phyloP scores from a whole-genome alignment of 2,113 vertebrate genomes.

The Arizona elegans region DNA sequence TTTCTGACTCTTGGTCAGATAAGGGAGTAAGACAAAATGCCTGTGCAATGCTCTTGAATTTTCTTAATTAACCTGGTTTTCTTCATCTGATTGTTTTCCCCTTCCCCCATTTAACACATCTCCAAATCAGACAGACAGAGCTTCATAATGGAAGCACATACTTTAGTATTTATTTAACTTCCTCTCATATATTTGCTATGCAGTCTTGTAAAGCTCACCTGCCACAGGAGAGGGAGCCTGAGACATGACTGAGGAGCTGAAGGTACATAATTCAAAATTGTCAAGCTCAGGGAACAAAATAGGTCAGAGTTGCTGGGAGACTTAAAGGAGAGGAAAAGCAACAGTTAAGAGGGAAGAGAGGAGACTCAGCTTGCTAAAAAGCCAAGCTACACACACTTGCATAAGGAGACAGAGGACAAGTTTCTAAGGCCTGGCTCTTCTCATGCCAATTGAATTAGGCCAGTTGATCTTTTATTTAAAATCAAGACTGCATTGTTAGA shows the following conservation, averaged over 20 bases:
- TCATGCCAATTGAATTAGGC: conserved; percentile 50
- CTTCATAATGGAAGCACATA: conserved; percentile 44
- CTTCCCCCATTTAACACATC: conserved; percentile 32
- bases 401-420: conserved; percentile 45
- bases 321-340: conserved; percentile 55
- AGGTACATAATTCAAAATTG: conserved; percentile 41
- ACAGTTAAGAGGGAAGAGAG: conserved; percentile 43
- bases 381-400: conserved; percentile 55
- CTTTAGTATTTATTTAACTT: conserved; percentile 54
- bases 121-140: conserved; percentile 46
- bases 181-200: conserved; percentile 42
- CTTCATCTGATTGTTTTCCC: conserved; percentile 20
- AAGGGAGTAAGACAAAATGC: conserved; percentile 61
- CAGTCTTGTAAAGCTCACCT: conserved; percentile 24
- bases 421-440: conserved; percentile 47
- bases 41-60: conserved; percentile 45
- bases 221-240: conserved; percentile 39
- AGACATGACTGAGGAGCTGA: conserved; percentile 45
- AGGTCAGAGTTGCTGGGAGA: conserved; percentile 51
- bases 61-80: conserved; percentile 53
- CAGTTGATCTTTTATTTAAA: conserved; percentile 50
- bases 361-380: conserved; percentile 52
- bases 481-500: conserved; percentile 25
- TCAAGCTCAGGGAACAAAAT: conserved; percentile 56
- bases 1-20: conserved; percentile 57